Conservation (phyloP, 2,888 invertebrate genomes). For the Macrosoma leucophasiata region DNA sequence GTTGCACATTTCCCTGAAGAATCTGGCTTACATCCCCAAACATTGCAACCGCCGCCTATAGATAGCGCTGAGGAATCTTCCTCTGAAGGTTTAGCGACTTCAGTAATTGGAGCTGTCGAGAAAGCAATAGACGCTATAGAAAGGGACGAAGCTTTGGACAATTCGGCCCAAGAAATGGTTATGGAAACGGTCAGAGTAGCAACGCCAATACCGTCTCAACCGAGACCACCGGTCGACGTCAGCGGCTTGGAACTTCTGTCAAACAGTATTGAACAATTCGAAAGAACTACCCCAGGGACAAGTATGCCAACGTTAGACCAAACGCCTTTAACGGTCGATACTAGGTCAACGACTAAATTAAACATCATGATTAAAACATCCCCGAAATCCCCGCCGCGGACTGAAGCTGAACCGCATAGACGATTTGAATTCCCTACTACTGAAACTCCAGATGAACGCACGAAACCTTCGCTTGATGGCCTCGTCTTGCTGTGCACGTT, state of each 20-base stretch:
- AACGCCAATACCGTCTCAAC: constrained; percentile 33
- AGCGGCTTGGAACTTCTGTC: constrained; percentile 89
- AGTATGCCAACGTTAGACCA: constrained; percentile 52
- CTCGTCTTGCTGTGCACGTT: constrained; percentile 87
- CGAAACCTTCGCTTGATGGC: constrained; percentile 75
- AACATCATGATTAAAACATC: constrained; percentile 65
- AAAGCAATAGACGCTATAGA: constrained; percentile 63
- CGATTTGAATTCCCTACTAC: constrained; percentile 56
- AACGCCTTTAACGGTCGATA: constrained; percentile 52
- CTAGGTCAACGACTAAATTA: constrained; percentile 53
- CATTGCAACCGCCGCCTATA: constrained; percentile 37
- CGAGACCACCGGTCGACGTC: constrained; percentile 76
- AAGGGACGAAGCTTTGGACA: constrained; percentile 53
- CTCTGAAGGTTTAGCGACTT: constrained; percentile 46
- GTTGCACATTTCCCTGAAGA: constrained; percentile 67
- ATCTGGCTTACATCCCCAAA: constrained; percentile 32
- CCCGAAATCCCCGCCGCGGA: constrained; percentile 57
- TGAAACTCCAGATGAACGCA: constrained; percentile 44
- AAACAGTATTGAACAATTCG: constrained; percentile 89
- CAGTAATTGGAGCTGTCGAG: constrained; percentile 54
- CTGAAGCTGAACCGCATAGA: constrained; percentile 51
- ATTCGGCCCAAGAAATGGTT: constrained; percentile 62
- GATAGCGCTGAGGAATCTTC: constrained; percentile 64
- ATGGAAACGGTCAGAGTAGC: constrained; percentile 60
- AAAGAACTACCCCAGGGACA: constrained; percentile 65